Evolutionary conservation across 2,797 vertebrate species (phyloP), one percentile per base, ranked within the genome.

Genomic region (Poeciliopsis turneri): DNA sequence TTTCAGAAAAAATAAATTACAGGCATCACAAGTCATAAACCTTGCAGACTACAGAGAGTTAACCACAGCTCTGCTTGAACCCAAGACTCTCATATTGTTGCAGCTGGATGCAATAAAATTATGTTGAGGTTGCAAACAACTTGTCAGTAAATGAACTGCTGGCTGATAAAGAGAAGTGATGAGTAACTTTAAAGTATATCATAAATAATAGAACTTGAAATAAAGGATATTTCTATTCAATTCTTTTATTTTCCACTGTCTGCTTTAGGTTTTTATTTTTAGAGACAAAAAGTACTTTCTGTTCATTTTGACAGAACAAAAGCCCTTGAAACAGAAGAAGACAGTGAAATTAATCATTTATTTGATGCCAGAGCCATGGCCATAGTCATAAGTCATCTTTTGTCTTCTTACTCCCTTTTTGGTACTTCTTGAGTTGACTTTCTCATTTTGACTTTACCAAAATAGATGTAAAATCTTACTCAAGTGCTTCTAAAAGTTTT

Each of bases 101-200:
- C 88, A 90, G 86, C 85, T 92, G 87, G 57, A 69, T 76, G 70
- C 85, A 86, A 86, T 91, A 89, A 90, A 91, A 82, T 7, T 74
- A 70, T 74, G 73, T 64, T 82, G 77, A 53, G 76, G 74, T 84
- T 80, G 61, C 57, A 51, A 76, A 30, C 70, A 79, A 78, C 70
- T 36, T 85, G 28, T 20, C 45, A 78, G 23, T 51, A 75, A 78
- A 73, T 74, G n/a, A 43, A 64, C 25, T 41, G 72, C 51, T 73
- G 72, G 39, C 2, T 43, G 49, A 16, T 33, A 23, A 74, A 46
- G 10, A 57, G 6, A 18, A 25, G 20, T 30, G 39, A 57, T 46
- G 43, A 25, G 49, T 30, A 49, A 49, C 4, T 6, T 55, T 39
- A 76, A 76, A 78, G 15, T n/a, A 51, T 45, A 57, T 45, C 72